Percentiles rank a stretch among this genome's conserved stretches.
phyloP scores from a whole-genome alignment of 1,140 invertebrate species.

The Penaeus vannamei region DNA sequence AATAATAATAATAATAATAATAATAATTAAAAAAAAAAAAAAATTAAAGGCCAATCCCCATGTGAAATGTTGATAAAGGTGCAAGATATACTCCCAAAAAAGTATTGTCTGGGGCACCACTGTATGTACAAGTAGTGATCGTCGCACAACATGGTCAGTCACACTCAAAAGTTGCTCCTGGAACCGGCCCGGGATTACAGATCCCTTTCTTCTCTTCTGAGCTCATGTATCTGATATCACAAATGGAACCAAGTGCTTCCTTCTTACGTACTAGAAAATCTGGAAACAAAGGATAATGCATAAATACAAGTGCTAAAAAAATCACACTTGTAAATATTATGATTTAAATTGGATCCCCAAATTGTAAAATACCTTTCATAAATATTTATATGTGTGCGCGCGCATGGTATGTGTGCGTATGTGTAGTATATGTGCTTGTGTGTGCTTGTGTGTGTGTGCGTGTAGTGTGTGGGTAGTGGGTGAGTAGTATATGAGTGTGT shows the following conservation, averaged over 20 bases:
- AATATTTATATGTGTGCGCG: no score
- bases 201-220: constrained; percentile 25
- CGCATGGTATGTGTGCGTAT: no score
- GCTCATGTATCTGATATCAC: constrained; percentile 53
- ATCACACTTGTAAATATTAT: no score
- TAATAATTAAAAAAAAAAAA: background rate
- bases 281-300: background rate
- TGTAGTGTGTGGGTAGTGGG: no score
- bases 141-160: no score
- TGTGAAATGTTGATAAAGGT: constrained; percentile 12
- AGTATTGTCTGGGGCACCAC: background rate
- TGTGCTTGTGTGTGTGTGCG: no score
- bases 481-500: no score
- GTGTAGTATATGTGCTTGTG: no score
- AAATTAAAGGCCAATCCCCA: constrained; percentile 1
- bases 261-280: constrained; percentile 54
- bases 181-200: constrained; percentile 29
- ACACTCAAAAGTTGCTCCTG: constrained; percentile 38
- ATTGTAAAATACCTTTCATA: no score
- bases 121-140: no score
- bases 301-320: background rate
- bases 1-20: no score
- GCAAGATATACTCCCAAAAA: constrained; percentile 1
- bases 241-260: constrained; percentile 58
- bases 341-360: no score